These are phyloP conservation scores for Latrodectus elegans DNA, from an alignment of 2,888 invertebrate genomes.

Conservation along the genomic window DNA sequence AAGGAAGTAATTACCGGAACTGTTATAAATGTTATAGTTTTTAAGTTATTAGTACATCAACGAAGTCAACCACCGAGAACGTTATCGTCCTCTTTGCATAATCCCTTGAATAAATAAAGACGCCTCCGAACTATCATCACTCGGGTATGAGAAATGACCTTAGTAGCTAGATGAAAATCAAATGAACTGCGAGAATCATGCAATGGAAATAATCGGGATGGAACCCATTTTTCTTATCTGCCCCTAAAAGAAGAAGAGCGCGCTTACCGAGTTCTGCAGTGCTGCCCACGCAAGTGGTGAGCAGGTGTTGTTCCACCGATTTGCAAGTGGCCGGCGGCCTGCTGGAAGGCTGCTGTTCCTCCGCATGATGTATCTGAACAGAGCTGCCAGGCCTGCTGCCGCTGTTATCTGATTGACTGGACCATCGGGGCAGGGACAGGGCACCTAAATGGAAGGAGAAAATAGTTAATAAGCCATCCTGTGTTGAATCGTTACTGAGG, in stretches of 20 bases:
- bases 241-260: background rate
- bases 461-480: background rate
- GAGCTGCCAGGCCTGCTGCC: conserved; percentile 57
- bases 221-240: conserved; percentile 16
- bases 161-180: background rate
- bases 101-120: background rate
- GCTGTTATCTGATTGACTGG: conserved; percentile 58
- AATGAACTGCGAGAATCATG: conserved; percentile 8
- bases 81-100: background rate
- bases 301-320: conserved; percentile 81
- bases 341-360: conserved; percentile 40
- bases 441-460: conserved; percentile 45
- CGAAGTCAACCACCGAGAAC: too few relatives aligned
- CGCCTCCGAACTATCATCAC: background rate
- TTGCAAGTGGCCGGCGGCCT: conserved; percentile 55
- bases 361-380: conserved; percentile 47
- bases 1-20: too few relatives aligned
- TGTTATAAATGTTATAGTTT: too few relatives aligned
- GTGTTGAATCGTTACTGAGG: background rate
- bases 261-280: conserved; percentile 80
- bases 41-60: too few relatives aligned
- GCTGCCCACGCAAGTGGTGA: conserved; percentile 92
- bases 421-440: conserved; percentile 68
- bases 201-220: background rate
- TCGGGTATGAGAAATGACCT: background rate